A percentile compares a stretch with the other conserved stretches of the same genome.
These are phyloP conservation scores for Platycheirus albimanus DNA, from an alignment of 2,888 invertebrate species.

Conservation along the genomic window DNA sequence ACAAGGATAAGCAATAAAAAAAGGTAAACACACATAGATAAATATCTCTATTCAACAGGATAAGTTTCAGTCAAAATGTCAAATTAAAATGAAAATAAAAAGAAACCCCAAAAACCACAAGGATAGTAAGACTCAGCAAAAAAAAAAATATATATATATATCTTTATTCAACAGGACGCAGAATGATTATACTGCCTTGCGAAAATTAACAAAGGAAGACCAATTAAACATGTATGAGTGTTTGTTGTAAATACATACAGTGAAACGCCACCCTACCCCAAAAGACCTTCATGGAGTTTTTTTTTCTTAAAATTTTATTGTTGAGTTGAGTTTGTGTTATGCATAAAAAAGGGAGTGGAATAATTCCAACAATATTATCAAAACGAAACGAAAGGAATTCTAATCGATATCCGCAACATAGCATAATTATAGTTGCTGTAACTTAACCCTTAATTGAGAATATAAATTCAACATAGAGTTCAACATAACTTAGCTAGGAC, in stretches of 20 bases:
- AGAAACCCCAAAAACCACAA: too few relatives aligned
- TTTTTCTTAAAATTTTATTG: constrained; percentile 3
- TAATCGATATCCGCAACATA: constrained; percentile 37
- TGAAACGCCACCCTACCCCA: too few relatives aligned
- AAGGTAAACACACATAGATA: too few relatives aligned
- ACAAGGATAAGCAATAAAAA: too few relatives aligned
- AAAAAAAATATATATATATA: background rate
- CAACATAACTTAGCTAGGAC: background rate
- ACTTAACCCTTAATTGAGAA: background rate
- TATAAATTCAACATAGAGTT: constrained; percentile 19
- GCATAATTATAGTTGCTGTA: constrained; percentile 28
- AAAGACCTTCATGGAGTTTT: background rate
- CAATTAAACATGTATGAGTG: background rate
- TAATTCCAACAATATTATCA: constrained; percentile 4
- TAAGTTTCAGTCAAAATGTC: constrained; percentile 20
- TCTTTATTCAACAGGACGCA: background rate
- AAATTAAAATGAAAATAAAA: background rate
- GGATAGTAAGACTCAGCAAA: too few relatives aligned
- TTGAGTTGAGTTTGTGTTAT: background rate
- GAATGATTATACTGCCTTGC: background rate
- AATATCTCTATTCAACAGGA: too few relatives aligned
- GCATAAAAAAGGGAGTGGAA: constrained; percentile 21
- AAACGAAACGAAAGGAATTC: background rate
- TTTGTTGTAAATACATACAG: background rate
- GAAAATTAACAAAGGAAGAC: background rate